A percentile compares a stretch with the other conserved stretches of the same genome.
Conservation (phyloP, 2,888 invertebrate species). For the Tipula vernalis region DNA sequence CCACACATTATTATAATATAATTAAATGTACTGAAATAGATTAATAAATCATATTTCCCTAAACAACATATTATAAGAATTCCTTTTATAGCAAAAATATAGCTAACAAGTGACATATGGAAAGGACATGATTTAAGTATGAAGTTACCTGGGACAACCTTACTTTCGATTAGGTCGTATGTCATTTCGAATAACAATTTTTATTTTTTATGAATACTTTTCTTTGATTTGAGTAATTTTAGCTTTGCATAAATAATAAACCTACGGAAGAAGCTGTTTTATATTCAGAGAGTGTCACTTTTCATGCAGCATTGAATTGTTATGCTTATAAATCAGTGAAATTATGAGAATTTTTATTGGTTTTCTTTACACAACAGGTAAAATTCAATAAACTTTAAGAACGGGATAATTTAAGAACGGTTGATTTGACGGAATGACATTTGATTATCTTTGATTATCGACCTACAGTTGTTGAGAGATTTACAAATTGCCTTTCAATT, state of each 20-base stretch:
- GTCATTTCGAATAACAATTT: not conserved
- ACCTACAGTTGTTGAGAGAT: too few species aligned
- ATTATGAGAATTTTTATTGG: too few species aligned
- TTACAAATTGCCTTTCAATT: too few species aligned
- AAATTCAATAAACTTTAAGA: too few species aligned
- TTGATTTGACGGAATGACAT: too few species aligned
- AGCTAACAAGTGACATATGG: not conserved
- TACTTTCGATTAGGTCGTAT: not conserved
- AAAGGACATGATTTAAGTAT: not conserved
- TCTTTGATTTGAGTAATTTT: not conserved
- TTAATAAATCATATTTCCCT: not conserved
- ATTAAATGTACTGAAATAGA: not conserved
- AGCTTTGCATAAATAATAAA: not conserved
- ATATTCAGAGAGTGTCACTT: too few species aligned
- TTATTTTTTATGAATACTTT: not conserved
- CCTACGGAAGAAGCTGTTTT: not conserved
- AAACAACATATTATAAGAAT: not conserved
- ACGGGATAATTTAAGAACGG: too few species aligned
- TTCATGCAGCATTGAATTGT: too few species aligned
- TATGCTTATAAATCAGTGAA: too few species aligned
- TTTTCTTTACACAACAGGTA: too few species aligned
- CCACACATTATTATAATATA: not conserved
- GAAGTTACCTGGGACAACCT: not conserved
- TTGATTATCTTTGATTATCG: too few species aligned
- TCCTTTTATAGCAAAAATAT: not conserved